Evolutionary conservation across 92 coral and sea anemone species (phyloP).

Genomic region (Pocillopora meandrina): DNA sequence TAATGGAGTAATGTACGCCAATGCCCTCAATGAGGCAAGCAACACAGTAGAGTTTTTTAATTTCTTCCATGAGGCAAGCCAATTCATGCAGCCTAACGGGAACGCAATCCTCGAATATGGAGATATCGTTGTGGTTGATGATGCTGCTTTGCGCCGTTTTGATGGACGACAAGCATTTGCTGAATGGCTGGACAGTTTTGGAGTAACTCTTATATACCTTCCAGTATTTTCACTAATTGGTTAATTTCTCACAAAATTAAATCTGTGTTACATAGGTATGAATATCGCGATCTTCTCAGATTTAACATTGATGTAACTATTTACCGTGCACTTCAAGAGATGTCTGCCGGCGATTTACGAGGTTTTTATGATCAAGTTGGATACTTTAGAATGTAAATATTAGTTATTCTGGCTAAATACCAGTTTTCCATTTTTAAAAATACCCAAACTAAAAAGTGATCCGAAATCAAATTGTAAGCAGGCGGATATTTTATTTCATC

Average conservation of each 20-base stretch:
- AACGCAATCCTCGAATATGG: slow-evolving; percentile 42
- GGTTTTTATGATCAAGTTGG: slow-evolving; percentile 52
- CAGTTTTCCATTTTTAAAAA: slow-evolving; percentile 8
- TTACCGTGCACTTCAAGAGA: slow-evolving; percentile 46
- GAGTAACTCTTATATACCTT: slow-evolving; percentile 39
- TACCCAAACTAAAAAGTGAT: neutral
- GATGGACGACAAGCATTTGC: slow-evolving; percentile 52
- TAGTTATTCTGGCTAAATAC: slow-evolving; percentile 21
- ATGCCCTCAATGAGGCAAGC: slow-evolving; percentile 32
- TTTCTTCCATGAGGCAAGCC: slow-evolving; percentile 42
- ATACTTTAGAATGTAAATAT: slow-evolving; percentile 28
- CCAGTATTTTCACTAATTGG: slow-evolving; percentile 40
- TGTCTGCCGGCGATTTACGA: slow-evolving; percentile 45
- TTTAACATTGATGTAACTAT: slow-evolving; percentile 53
- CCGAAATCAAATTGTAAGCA: neutral
- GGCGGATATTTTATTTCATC: neutral
- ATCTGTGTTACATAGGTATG: slow-evolving; percentile 53
- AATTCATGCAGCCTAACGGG: slow-evolving; percentile 39
- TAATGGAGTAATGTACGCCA: slow-evolving; percentile 30
- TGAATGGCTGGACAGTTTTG: slow-evolving; percentile 50
- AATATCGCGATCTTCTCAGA: slow-evolving; percentile 36
- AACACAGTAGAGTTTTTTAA: slow-evolving; percentile 39
- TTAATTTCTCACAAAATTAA: slow-evolving; percentile 48
- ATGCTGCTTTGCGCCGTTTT: slow-evolving; percentile 36
- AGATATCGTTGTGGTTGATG: slow-evolving; percentile 24